Evolutionary conservation across 2,888 invertebrate species (phyloP), one percentile per base, ranked within the genome.

Genomic region (Steinernema scapterisci): DNA sequence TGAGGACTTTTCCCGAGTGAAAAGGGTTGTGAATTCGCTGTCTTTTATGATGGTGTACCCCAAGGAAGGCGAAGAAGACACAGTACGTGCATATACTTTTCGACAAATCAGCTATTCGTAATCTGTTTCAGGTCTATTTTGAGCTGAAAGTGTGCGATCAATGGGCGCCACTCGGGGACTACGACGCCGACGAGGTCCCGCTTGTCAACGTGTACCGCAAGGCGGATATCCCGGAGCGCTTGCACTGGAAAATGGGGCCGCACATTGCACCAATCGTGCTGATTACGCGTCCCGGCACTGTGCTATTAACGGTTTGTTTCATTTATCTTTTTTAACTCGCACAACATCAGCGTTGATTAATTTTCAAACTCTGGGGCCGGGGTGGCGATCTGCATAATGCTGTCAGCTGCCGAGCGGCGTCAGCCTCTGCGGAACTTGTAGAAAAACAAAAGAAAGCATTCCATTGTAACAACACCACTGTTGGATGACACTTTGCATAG

Each of bases 81-180:
- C 79, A 7, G 85, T 84, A 27, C 19, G 79, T 44, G 16, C 2
- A 7, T 9, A 71, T 73, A 21, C 21, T 27, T n/a, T n/a, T n/a
- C n/a, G n/a, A n/a, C n/a, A n/a, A 63, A 11, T 19, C 46, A 43
- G n/a, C 9, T 71, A 16, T 71, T 72, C 13, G 11, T 6, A 19
- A 72, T 51, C 19, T 52, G 38, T 71, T 78, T 71, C 71, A 84
- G 84, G 81, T 86, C 7, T 86, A 83, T 77, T 86, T 86, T 75
- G 86, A 86, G 70, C 80, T 86, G 73, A 82, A 82, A 75, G 84
- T 85, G 6, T 86, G 86, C 76, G 86, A 86, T 74, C 85, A 85
- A 71, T 86, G 86, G 86, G 83, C 78, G n/a, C 81, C 83, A 43
- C 80, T 82, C 79, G 85, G 85, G 13, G 86, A 86, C 72, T 86